Percentiles rank a stretch among this genome's conserved stretches.
Conservation (phyloP, 2,113 vertebrate species). For the Leptosomus discolor region DNA sequence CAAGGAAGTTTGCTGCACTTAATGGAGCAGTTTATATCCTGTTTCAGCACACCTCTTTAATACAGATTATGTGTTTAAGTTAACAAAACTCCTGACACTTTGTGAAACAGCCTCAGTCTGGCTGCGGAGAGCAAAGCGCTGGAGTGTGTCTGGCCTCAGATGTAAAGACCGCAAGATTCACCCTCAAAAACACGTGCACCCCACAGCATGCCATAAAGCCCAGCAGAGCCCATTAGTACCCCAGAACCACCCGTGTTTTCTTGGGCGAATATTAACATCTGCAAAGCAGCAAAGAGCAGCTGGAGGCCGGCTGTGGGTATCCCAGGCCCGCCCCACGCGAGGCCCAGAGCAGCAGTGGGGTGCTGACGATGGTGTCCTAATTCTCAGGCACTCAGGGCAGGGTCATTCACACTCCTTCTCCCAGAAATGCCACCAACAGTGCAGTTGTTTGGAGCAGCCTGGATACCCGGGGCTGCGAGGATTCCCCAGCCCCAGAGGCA, state of each 20-base stretch:
- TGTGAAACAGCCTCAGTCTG: background rate
- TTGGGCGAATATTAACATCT: background rate
- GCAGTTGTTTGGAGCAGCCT: background rate
- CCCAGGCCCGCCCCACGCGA: fast-evolving
- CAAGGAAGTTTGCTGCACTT: background rate
- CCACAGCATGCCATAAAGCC: background rate
- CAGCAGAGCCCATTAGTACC: fast-evolving
- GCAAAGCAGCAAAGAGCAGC: background rate
- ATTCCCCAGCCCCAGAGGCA: background rate
- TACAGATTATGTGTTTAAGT: background rate
- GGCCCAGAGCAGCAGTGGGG: background rate
- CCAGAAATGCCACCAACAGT: too few species aligned
- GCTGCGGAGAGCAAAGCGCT: fast-evolving
- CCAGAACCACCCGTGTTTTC: background rate
- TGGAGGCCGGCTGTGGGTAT: fast-evolving
- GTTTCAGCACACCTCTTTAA: background rate
- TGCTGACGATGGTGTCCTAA: background rate
- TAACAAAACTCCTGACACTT: background rate
- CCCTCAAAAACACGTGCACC: background rate
- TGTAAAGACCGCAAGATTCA: too few species aligned
- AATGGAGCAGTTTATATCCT: background rate
- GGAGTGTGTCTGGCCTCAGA: background rate
- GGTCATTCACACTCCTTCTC: background rate
- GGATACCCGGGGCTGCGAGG: background rate
- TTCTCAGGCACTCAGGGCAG: background rate